phyloP scores from a whole-genome alignment of 2,888 invertebrate species.

The Orthonychiurus folsomi region DNA sequence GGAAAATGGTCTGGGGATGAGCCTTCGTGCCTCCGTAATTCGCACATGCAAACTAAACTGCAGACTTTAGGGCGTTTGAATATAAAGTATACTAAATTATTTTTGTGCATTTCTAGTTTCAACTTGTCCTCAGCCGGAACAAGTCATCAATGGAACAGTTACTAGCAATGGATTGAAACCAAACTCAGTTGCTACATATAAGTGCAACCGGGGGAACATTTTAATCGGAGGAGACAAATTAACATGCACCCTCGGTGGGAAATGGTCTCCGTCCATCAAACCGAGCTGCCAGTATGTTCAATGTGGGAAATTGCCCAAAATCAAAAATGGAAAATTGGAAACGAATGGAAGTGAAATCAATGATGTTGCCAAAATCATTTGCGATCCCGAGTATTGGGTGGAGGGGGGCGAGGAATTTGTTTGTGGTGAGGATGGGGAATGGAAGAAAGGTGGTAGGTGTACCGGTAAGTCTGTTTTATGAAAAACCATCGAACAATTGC shows the following conservation, averaged over 20 bases:
- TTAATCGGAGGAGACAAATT: slow-evolving; percentile 63
- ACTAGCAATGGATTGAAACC: slow-evolving; percentile 62
- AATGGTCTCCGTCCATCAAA: slow-evolving; percentile 61
- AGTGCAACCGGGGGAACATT: slow-evolving; percentile 73
- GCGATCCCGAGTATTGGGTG: slow-evolving; percentile 49
- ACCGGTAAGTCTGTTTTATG: slow-evolving; percentile 1
- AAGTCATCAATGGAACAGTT: slow-evolving; percentile 66
- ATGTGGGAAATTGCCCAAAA: slow-evolving; percentile 71
- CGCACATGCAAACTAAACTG: slow-evolving; percentile 52
- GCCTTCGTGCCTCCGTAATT: slow-evolving; percentile 81
- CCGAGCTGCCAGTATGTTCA: slow-evolving; percentile 79
- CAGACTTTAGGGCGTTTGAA: slow-evolving; percentile 17
- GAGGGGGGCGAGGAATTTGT: slow-evolving; percentile 15
- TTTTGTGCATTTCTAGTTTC: too few relatives aligned
- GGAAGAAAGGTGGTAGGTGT: slow-evolving; percentile 18
- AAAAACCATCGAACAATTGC: background rate
- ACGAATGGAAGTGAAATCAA: slow-evolving; percentile 71
- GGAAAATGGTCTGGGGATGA: slow-evolving; percentile 80
- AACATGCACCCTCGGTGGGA: slow-evolving; percentile 72
- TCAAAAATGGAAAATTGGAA: slow-evolving; percentile 64
- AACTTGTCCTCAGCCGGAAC: slow-evolving; percentile 67
- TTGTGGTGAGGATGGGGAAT: slow-evolving; percentile 19
- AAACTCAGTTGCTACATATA: slow-evolving; percentile 70
- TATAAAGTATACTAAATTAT: too few relatives aligned
- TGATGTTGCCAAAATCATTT: slow-evolving; percentile 67